phyloP scores from a whole-genome alignment of 64 coral and sea anemone species.

The Trachythela sp. region DNA sequence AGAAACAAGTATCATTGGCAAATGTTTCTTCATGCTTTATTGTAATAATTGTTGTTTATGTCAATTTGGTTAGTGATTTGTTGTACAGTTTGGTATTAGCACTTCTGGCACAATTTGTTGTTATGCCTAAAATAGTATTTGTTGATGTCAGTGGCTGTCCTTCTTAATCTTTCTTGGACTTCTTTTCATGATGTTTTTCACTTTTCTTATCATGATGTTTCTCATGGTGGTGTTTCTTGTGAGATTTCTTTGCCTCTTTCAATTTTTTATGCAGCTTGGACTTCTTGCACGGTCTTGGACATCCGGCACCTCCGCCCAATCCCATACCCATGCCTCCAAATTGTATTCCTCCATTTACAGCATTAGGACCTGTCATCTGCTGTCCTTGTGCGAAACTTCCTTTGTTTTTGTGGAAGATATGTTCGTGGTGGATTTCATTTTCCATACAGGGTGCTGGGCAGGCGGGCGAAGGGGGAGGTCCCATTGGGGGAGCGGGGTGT shows the following conservation, averaged over 20 bases:
- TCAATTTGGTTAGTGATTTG: too few species aligned
- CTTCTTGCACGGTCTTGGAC: neutral
- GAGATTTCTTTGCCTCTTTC: neutral
- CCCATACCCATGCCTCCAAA: neutral
- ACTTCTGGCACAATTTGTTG: neutral
- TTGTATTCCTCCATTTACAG: constrained; percentile 6
- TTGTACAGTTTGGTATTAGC: neutral
- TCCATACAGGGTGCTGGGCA: neutral
- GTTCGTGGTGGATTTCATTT: neutral
- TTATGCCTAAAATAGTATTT: neutral
- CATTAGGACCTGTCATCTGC: neutral
- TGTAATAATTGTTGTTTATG: too few species aligned
- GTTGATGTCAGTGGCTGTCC: neutral
- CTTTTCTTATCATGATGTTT: constrained; percentile 13
- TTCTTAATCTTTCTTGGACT: neutral
- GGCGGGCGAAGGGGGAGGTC: neutral
- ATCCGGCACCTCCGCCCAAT: neutral
- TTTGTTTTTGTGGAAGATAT: constrained; percentile 13
- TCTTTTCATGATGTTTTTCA: neutral
- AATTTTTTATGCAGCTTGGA: neutral
- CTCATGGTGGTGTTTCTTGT: neutral
- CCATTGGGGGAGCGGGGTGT: neutral
- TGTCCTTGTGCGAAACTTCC: constrained; percentile 15
- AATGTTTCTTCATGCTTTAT: too few species aligned
- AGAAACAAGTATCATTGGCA: too few species aligned